phyloP scores from a whole-genome alignment of 53 echinoderm and acorn worm species.

The Henricia sp. region DNA sequence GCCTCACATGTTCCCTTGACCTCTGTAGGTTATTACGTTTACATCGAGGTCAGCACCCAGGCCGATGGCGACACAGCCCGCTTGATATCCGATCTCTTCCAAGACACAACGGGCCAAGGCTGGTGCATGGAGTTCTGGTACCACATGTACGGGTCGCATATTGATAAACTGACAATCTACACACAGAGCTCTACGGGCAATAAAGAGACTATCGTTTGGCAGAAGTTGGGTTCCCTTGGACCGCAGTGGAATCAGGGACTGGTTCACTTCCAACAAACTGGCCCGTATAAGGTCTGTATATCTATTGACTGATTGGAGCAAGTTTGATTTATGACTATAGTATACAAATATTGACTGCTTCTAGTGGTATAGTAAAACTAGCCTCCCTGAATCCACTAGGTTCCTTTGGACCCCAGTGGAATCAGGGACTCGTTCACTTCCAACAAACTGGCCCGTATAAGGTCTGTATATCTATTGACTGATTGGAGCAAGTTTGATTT shows the following conservation, averaged over 20 bases:
- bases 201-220: constrained; percentile 60
- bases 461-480: constrained; percentile 39
- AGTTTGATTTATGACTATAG: too few relatives aligned
- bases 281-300: constrained; percentile 58
- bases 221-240: constrained; percentile 60
- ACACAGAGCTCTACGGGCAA: constrained; percentile 21
- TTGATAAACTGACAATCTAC: constrained; percentile 62
- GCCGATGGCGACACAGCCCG: constrained; percentile 50
- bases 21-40: constrained; percentile 67
- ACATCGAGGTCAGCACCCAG: constrained; percentile 63
- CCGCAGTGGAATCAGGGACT: constrained; percentile 71
- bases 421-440: constrained; percentile 63
- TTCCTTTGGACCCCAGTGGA: constrained; percentile 66
- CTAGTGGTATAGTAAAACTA: too few relatives aligned
- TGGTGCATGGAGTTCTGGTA: constrained; percentile 89
- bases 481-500: neutral
- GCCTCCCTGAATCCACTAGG: too few relatives aligned
- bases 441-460: constrained; percentile 36
- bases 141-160: constrained; percentile 78
- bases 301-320: neutral
- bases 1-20: too few relatives aligned
- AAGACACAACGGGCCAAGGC: neutral
- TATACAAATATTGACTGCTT: too few relatives aligned
- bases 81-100: constrained; percentile 54
- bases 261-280: constrained; percentile 59